These are phyloP conservation scores for Dryobota labecula DNA, from an alignment of 2,888 invertebrate genomes.

Conservation along the genomic window DNA sequence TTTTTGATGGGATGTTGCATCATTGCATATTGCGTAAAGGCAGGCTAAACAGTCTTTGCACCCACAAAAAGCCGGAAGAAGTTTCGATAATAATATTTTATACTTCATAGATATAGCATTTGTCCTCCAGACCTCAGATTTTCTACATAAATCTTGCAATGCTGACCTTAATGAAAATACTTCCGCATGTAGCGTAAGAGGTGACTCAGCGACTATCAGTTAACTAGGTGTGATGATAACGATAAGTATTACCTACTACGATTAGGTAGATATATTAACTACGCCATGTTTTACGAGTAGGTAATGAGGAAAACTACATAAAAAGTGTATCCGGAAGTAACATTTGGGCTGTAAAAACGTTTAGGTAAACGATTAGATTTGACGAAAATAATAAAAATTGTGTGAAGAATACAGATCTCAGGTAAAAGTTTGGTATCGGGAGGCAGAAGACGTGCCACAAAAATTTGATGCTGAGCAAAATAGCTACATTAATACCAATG, in stretches of 20 bases:
- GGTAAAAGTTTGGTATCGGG: neutral
- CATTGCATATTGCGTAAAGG: neutral
- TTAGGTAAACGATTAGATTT: neutral
- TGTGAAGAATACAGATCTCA: neutral
- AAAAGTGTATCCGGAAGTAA: neutral
- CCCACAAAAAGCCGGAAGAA: neutral
- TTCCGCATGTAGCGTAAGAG: slow-evolving; percentile 1
- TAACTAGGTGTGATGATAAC: slow-evolving; percentile 32
- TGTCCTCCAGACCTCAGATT: neutral
- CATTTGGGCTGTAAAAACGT: slow-evolving; percentile 5
- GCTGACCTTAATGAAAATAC: neutral
- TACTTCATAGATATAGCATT: neutral
- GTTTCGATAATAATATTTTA: neutral
- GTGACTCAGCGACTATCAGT: slow-evolving; percentile 20
- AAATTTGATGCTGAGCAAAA: neutral
- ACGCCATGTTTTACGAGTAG: slow-evolving; percentile 9
- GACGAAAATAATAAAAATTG: neutral
- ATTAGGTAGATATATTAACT: neutral
- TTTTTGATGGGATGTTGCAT: neutral
- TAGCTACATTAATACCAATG: slow-evolving; percentile 47
- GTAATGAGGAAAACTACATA: slow-evolving; percentile 9
- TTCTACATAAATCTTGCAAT: neutral
- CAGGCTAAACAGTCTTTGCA: neutral
- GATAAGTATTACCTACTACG: slow-evolving; percentile 16
- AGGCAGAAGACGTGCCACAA: neutral